Evolutionary conservation across 2,888 invertebrate genomes (phyloP), one percentile per base, ranked within the genome.

Genomic region (Dicranocentrus wangi): DNA sequence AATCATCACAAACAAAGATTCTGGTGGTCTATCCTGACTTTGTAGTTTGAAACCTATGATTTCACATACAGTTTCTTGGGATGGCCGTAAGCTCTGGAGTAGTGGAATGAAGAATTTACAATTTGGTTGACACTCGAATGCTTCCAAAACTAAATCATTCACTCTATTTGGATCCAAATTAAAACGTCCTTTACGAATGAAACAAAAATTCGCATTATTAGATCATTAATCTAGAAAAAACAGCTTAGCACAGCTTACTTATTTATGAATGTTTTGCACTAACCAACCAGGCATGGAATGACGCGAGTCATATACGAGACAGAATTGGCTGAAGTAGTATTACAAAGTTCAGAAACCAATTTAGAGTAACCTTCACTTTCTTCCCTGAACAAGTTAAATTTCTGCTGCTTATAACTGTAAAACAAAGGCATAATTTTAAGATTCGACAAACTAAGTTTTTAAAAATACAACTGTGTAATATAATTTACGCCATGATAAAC

Each of bases 301-400:
- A 95, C 94, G 90, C 97, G 94, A 87, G 98, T 91, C 86, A 94
- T 91, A 84, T 91, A 91, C 87, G 92, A 92, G 86, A 93, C 92
- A 83, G 92, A 92, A 72, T 91, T 91, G 85, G 91, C 90, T 47
- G 85, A 89, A 85, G 92, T 91, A 87, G 95, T 94, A 89, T 96
- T 95, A 91, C 95, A 96, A 81, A 99, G 90, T 90, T 98, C 98
- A 19, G 96, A 94, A 78, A 98, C 93, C 60, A 99, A 91, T 89
- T 99, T 99, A 1, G 99, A 95, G 90, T 97, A 99, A 5, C 99
- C 99, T 91, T 99, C 99, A 90, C 95, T 97, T 90, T 99, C 99
- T 90, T 99, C 99, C 72, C 99, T 92, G 88, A 99, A 94, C 87
- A 99, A 91, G 90, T 99, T 99, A 89, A 98, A 99, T 88, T 99